These are phyloP conservation scores for Picathartes gymnocephalus DNA, from an alignment of 2,113 vertebrate genomes.

Conservation along the genomic window DNA sequence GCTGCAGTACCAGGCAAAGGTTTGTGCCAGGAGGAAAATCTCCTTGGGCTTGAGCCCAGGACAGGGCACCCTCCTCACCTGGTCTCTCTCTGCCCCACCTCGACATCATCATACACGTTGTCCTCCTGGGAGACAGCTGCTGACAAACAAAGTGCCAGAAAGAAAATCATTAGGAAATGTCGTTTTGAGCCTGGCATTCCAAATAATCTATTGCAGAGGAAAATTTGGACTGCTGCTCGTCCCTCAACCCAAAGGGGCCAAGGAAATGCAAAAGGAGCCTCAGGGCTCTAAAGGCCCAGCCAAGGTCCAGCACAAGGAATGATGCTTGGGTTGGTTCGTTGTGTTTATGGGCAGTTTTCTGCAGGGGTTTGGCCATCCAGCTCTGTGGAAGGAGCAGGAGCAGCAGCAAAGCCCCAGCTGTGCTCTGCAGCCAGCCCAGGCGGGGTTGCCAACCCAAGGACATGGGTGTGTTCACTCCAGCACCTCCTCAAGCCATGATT, in stretches of 20 bases:
- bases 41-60: neutral
- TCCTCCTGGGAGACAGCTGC: conserved; percentile 47
- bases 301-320: neutral
- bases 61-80: conserved; percentile 50
- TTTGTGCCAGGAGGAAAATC: neutral
- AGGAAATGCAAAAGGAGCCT: neutral
- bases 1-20: neutral
- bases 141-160: neutral
- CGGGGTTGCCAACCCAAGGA: neutral
- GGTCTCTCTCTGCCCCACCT: neutral
- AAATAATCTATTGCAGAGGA: neutral
- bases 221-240: neutral
- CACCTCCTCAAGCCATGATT: neutral
- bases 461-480: rapidly evolving
- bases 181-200: neutral
- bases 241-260: neutral
- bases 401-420: neutral
- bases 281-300: rapidly evolving
- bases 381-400: neutral
- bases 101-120: conserved; percentile 33
- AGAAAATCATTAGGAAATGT: neutral
- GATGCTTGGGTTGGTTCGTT: neutral
- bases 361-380: neutral
- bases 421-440: neutral
- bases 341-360: neutral